Conservation (phyloP, 1,140 invertebrate species). For the Listronotus bonariensis region DNA sequence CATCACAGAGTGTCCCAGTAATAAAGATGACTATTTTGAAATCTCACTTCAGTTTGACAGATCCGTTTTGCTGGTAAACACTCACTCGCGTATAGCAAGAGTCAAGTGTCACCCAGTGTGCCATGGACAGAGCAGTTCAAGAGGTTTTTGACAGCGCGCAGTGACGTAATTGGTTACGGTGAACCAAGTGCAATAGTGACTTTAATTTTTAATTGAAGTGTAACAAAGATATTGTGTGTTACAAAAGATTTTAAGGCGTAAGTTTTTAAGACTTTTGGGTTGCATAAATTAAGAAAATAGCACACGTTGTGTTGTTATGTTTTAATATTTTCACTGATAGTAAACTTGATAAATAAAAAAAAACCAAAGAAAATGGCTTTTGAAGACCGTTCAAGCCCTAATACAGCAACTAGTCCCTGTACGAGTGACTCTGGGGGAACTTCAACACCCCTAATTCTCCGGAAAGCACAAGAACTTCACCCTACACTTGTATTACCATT, state of each 20-base stretch:
- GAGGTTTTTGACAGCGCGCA: constrained; percentile 6
- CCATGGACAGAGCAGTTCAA: constrained; percentile 27
- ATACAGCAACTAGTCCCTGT: constrained; percentile 46
- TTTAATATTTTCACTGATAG: no score
- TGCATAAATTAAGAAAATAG: no score
- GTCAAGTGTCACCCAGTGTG: constrained; percentile 35
- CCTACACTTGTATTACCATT: constrained; percentile 52
- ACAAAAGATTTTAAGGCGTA: no score
- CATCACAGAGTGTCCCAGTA: constrained; percentile 46
- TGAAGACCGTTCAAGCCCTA: constrained; percentile 54
- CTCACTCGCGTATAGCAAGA: constrained; percentile 43
- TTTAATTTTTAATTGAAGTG: background rate
- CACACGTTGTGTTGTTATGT: no score
- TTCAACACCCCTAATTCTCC: constrained; percentile 51
- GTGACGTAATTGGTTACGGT: constrained; percentile 10
- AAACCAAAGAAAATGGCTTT: constrained; percentile 54
- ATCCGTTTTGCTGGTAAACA: constrained; percentile 55
- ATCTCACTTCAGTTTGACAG: constrained; percentile 58
- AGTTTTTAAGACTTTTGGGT: no score
- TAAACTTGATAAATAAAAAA: no score
- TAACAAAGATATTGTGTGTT: background rate
- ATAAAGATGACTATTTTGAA: constrained; percentile 59
- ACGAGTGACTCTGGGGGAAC: constrained; percentile 22
- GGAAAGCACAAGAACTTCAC: constrained; percentile 52
- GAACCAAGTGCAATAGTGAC: constrained; percentile 6